Base-by-base conservation (phyloP, 2,888 invertebrate genomes). In the Eucera pruinosa region DNA sequence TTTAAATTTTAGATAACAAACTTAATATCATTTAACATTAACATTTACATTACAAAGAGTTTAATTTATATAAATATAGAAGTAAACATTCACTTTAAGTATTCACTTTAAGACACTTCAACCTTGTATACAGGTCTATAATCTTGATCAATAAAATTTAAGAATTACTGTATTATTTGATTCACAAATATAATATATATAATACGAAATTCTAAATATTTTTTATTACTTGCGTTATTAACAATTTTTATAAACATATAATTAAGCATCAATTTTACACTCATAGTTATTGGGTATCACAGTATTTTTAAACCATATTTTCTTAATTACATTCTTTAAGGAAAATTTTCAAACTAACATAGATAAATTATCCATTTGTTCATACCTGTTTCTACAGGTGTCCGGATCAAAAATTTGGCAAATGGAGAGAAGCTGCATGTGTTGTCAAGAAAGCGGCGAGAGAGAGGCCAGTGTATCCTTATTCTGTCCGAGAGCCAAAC, bases 401-500 rank as follows among this genome's bases (percentile, higher is more conserved):
- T 98, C 98, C 41, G 97, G 97, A 6, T 97, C 97, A 86, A 98
- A 98, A 94, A 97, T 98, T 90, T 98, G 98, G 98, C 98, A 98
- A 94, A 97, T 98, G 96, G 98, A 98, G 92, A 94, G 98, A 33
- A 97, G 97, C 0, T 98, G 98, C 90, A 98, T 97, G 95, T 98
- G 98, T 91, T 98, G 98, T 90, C 98, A 98, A 92, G 98, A 98
- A 91, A 97, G 97, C 84, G 97, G 97, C 2, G 97, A 98, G 93
- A 94, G 98, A 82, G 98, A 98, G 92, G 98, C 98, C 1, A 95
- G 96, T 20, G 97, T 98, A 11, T 96, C 97, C 7, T 93, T 98
- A 33, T 96, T 96, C 91, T 98, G 98, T 90, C 98, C 98, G 0
- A 97, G 97, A 92, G 97, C 97, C 15, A 96, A 96, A 89, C 95